These are phyloP conservation scores for Falco peregrinus DNA, from an alignment of 2,797 vertebrate genomes.

Conservation along the genomic window DNA sequence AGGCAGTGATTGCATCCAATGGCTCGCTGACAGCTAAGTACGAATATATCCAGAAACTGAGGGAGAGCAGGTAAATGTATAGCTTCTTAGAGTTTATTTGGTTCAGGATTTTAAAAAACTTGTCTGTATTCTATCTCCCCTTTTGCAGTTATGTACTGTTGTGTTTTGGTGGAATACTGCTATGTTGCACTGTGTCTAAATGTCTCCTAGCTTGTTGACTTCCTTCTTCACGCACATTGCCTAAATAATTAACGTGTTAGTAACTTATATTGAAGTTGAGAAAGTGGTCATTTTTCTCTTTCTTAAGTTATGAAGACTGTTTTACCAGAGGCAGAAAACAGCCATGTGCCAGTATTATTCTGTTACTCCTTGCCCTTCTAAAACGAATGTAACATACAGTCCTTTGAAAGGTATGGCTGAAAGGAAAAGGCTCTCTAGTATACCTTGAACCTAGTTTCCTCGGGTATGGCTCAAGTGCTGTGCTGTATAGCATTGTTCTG, in stretches of 20 bases:
- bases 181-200: neutral
- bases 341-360: neutral
- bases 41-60: conserved; percentile 93
- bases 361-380: neutral
- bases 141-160: neutral
- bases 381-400: neutral
- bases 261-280: neutral
- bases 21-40: conserved; percentile 91
- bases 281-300: neutral
- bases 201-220: neutral
- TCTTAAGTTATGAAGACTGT: neutral
- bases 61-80: conserved; percentile 86
- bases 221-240: neutral
- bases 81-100: neutral
- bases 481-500: neutral
- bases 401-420: conserved; percentile 5
- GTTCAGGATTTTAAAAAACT: conserved; percentile 63
- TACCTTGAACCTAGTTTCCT: neutral
- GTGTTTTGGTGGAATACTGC: neutral
- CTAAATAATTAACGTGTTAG: neutral
- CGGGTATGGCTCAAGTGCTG: neutral
- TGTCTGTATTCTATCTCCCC: neutral
- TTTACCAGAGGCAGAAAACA: neutral
- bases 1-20: conserved; percentile 97
- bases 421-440: neutral